A percentile compares a stretch with the other conserved stretches of the same genome.
phyloP scores from a whole-genome alignment of 1,140 invertebrate species.

The Stegodyphus dumicola region DNA sequence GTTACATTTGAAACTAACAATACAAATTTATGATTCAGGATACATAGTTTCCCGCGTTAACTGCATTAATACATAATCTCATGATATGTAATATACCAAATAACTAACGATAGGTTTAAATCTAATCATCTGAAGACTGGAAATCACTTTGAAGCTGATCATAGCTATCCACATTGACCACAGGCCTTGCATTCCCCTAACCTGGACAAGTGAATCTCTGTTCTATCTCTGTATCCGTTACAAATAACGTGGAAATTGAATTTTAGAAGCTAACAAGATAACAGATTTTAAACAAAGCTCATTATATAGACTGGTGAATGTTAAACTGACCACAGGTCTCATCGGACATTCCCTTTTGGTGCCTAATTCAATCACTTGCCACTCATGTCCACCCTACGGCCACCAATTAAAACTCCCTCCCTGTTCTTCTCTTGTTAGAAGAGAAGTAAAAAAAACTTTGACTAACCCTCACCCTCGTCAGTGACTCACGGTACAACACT shows the following conservation, averaged over 20 bases:
- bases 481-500: slow-evolving; percentile 34
- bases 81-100: too few species aligned
- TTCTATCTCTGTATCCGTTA: too few species aligned
- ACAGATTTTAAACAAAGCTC: too few species aligned
- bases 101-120: background rate
- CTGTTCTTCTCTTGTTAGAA: background rate
- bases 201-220: too few species aligned
- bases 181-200: too few species aligned
- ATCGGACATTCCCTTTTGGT: background rate
- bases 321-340: background rate
- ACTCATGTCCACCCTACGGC: slow-evolving; percentile 13
- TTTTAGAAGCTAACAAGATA: too few species aligned
- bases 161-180: slow-evolving; percentile 1
- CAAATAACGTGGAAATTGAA: too few species aligned
- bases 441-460: background rate
- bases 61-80: too few species aligned
- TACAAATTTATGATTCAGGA: too few species aligned
- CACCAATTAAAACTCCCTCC: slow-evolving; percentile 28
- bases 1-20: too few species aligned
- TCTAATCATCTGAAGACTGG: background rate
- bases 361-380: slow-evolving; percentile 21
- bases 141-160: background rate
- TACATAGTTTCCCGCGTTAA: too few species aligned
- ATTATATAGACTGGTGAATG: too few species aligned
- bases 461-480: background rate